A percentile compares a stretch with the other conserved stretches of the same genome.
phyloP scores from a whole-genome alignment of 2,113 vertebrate genomes.

The Macroglossus sobrinus region DNA sequence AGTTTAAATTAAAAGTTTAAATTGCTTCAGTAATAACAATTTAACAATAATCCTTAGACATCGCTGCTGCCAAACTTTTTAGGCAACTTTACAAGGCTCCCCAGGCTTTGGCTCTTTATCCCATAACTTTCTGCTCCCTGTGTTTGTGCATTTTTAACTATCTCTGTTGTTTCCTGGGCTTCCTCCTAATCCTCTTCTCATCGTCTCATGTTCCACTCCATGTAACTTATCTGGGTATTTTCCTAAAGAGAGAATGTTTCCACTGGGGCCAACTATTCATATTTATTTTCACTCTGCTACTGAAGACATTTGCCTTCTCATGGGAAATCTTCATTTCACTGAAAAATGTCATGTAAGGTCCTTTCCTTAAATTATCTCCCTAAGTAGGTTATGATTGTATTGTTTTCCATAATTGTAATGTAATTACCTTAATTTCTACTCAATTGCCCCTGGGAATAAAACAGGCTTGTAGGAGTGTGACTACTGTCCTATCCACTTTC shows the following conservation, averaged over 20 bases:
- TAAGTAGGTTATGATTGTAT: constrained; percentile 5
- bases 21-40: not conserved
- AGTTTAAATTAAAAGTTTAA: not conserved
- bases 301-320: constrained; percentile 31
- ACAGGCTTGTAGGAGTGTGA: not conserved
- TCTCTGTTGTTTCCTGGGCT: not conserved
- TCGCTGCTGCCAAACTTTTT: not conserved
- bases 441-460: constrained; percentile 5
- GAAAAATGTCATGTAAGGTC: constrained; percentile 22
- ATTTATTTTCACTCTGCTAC: constrained; percentile 44
- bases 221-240: constrained; percentile 42
- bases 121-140: not conserved
- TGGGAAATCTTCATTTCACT: constrained; percentile 54
- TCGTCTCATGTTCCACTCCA: constrained; percentile 6
- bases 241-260: not conserved
- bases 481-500: not conserved
- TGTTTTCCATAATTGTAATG: not conserved
- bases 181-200: not conserved
- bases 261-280: constrained; percentile 32
- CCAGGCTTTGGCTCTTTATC: not conserved
- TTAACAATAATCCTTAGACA: not conserved
- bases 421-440: constrained; percentile 27
- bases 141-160: not conserved
- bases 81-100: not conserved
- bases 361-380: not conserved